phyloP scores from a whole-genome alignment of 2,888 invertebrate genomes.

The Catocala nupta region DNA sequence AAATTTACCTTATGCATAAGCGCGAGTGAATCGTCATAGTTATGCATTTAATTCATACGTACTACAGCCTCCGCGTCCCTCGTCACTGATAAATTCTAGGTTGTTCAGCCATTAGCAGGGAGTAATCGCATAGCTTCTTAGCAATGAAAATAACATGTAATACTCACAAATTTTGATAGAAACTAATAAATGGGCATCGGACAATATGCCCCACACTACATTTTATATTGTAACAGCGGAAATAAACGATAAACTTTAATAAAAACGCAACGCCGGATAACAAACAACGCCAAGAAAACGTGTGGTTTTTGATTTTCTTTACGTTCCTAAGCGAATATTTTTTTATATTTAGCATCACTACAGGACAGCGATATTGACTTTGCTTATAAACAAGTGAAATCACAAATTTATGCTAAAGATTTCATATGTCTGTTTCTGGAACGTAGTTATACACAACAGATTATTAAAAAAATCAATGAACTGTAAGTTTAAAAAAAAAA shows the following conservation, averaged over 20 bases:
- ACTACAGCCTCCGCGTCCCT: conserved; percentile 39
- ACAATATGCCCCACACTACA: conserved; percentile 69
- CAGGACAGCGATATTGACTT: conserved; percentile 31
- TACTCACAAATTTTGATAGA: conserved; percentile 72
- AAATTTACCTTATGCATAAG: not conserved
- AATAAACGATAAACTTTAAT: conserved; percentile 73
- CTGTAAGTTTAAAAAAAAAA: not conserved
- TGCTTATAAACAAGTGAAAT: conserved; percentile 24
- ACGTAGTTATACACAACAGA: conserved; percentile 33
- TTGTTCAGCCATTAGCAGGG: conserved; percentile 68
- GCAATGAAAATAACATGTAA: conserved; percentile 49
- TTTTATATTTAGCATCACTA: conserved; percentile 23
- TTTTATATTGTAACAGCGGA: conserved; percentile 75
- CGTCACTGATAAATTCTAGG: conserved; percentile 62
- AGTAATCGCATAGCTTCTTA: conserved; percentile 26
- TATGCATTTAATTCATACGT: conserved; percentile 12
- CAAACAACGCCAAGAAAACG: conserved; percentile 86
- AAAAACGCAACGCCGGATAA: conserved; percentile 81
- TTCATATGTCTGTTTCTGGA: conserved; percentile 17
- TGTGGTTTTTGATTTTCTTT: conserved; percentile 74
- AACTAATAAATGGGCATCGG: conserved; percentile 69
- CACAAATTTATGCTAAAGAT: conserved; percentile 7
- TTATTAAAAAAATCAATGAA: conserved; percentile 47
- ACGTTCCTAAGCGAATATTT: conserved; percentile 20
- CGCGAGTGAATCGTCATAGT: not conserved